Conservation (phyloP, 2,888 invertebrate species). For the Drosophila algonquin region DNA sequence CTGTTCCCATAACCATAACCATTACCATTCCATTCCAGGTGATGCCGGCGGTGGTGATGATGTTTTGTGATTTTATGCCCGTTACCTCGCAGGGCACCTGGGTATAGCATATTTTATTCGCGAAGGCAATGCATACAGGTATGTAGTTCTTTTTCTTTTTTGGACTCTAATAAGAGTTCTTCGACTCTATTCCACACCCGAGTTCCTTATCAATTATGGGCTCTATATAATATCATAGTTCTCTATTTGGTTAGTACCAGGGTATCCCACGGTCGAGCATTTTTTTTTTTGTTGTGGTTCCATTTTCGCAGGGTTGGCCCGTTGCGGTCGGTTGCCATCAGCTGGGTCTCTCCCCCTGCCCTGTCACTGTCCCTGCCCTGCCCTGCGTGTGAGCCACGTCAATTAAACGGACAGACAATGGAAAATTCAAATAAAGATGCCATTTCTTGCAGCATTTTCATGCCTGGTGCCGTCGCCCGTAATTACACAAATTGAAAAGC, state of each 20-base stretch:
- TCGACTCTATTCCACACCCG: no score
- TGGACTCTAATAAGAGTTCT: background rate
- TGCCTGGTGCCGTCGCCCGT: constrained; percentile 39
- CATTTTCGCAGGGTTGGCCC: constrained; percentile 69
- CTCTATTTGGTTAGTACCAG: background rate
- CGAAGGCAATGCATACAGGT: background rate
- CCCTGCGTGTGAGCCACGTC: constrained; percentile 66
- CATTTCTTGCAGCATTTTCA: constrained; percentile 47
- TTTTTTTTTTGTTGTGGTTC: constrained; percentile 22
- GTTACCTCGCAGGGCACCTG: background rate
- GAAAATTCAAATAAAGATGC: constrained; percentile 58
- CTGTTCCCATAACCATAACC: constrained; percentile 23
- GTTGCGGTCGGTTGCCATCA: constrained; percentile 72
- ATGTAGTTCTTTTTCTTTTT: no score
- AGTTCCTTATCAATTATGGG: no score
- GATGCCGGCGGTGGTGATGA: background rate
- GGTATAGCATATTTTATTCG: background rate
- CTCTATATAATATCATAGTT: no score
- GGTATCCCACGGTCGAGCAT: background rate
- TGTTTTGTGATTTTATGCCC: background rate
- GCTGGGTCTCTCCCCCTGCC: constrained; percentile 48
- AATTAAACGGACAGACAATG: constrained; percentile 52
- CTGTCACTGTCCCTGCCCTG: constrained; percentile 42
- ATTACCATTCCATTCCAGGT: constrained; percentile 35
- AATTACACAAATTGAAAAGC: constrained; percentile 69